Conservation (phyloP, 2,113 vertebrate species). For the Paralichthys olivaceus region DNA sequence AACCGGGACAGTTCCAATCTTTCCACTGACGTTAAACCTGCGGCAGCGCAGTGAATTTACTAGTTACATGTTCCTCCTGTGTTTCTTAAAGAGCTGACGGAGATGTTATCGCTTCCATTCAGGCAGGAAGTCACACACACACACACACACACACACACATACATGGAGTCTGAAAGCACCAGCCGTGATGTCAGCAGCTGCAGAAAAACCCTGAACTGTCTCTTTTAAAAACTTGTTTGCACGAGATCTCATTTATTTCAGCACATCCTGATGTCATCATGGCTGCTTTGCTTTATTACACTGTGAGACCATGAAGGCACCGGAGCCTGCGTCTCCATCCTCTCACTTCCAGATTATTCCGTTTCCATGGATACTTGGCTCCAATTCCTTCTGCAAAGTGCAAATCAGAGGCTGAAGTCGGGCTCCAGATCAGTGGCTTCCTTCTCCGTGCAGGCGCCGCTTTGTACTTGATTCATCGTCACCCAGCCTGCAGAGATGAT, state of each 20-base stretch:
- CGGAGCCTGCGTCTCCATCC: conserved; percentile 10
- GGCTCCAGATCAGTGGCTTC: conserved; percentile 38
- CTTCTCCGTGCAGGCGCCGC: not conserved
- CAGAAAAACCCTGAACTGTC: not conserved
- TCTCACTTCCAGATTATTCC: not conserved
- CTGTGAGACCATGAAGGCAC: conserved; percentile 9
- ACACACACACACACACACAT: not conserved
- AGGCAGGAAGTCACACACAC: not conserved
- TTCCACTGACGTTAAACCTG: too few relatives aligned
- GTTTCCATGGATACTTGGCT: conserved; percentile 71
- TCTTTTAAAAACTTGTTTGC: not conserved
- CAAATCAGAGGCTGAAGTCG: conserved; percentile 40
- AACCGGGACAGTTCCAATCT: too few relatives aligned
- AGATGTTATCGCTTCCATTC: not conserved
- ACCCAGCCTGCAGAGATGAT: not conserved
- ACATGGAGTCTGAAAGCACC: too few relatives aligned
- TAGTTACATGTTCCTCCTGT: too few relatives aligned
- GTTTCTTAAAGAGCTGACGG: too few relatives aligned
- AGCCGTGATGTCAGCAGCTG: too few relatives aligned
- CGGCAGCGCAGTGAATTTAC: too few relatives aligned
- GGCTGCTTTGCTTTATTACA: conserved; percentile 1
- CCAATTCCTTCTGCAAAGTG: conserved; percentile 47
- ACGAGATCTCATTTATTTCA: not conserved
- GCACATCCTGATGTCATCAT: not conserved
- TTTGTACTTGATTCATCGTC: not conserved